phyloP scores from a whole-genome alignment of 2,113 vertebrate genomes.

The Bos indicus region DNA sequence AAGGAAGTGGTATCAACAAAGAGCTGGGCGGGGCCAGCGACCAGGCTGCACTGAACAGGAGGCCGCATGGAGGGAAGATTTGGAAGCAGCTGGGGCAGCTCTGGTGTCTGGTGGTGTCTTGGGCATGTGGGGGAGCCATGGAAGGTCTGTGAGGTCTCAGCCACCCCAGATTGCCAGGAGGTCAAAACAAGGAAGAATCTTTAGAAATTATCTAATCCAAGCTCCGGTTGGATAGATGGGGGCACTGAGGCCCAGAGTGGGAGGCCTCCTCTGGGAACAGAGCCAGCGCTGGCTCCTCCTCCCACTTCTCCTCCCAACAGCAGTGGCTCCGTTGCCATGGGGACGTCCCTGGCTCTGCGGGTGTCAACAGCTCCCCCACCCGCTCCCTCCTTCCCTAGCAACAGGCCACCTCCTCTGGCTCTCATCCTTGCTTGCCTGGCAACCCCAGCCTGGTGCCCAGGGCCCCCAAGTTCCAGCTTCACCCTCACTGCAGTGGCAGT shows the following conservation, averaged over 20 bases:
- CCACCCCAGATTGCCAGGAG: constrained; percentile 10
- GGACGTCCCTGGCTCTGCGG: constrained; percentile 51
- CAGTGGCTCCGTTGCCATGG: constrained; percentile 67
- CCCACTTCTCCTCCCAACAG: constrained; percentile 51
- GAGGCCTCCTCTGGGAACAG: constrained; percentile 62
- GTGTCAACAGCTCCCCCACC: constrained; percentile 56
- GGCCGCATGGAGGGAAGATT: background rate
- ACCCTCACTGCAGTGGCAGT: background rate
- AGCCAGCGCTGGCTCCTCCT: constrained; percentile 67
- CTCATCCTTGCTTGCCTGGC: constrained; percentile 44
- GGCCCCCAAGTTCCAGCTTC: background rate
- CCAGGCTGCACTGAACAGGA: background rate
- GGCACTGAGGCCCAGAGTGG: constrained; percentile 64
- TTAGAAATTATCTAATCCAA: constrained; percentile 34
- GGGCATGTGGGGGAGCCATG: background rate
- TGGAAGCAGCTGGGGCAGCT: background rate
- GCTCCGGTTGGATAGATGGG: constrained; percentile 52
- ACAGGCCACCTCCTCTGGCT: constrained; percentile 63
- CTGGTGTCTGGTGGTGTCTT: background rate
- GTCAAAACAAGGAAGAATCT: constrained; percentile 42
- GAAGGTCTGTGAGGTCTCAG: background rate
- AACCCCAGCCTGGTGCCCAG: constrained; percentile 32
- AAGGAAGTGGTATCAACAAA: constrained; percentile 17
- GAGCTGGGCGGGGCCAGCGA: background rate
- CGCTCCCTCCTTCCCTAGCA: constrained; percentile 62